These are phyloP conservation scores for Acholoe squamosa DNA, from an alignment of 2,888 invertebrate species.

Conservation along the genomic window DNA sequence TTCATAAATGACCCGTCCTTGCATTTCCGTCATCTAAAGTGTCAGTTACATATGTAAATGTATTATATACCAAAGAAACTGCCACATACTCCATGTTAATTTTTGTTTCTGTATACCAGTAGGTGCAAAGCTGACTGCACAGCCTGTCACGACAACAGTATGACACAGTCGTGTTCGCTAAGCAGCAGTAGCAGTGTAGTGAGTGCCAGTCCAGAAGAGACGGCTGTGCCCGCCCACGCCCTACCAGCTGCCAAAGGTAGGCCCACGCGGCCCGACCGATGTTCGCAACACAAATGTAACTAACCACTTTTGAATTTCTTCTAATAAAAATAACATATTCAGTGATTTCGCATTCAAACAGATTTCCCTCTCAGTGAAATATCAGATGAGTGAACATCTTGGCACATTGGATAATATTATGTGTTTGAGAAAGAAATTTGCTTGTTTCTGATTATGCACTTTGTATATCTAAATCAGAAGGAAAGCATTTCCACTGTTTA, in stretches of 20 bases:
- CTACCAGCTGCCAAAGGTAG: conserved; percentile 50
- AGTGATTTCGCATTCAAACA: too few relatives aligned
- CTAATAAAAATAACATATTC: too few relatives aligned
- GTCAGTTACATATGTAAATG: too few relatives aligned
- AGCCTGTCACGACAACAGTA: conserved; percentile 66
- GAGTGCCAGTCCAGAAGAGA: conserved; percentile 63
- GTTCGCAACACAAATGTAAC: conserved; percentile 57
- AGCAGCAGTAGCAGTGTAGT: conserved; percentile 68
- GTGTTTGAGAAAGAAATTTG: background rate
- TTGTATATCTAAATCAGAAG: too few relatives aligned
- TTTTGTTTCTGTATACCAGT: background rate
- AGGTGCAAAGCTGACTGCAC: conserved; percentile 68
- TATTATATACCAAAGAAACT: too few relatives aligned
- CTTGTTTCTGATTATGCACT: background rate
- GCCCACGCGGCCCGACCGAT: conserved; percentile 52
- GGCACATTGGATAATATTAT: too few relatives aligned
- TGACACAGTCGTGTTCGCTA: conserved; percentile 67
- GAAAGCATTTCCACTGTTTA: too few relatives aligned
- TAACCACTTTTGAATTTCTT: conserved; percentile 17
- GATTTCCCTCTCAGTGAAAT: too few relatives aligned
- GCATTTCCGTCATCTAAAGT: too few relatives aligned
- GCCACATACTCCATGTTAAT: too few relatives aligned
- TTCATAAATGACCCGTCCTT: too few relatives aligned
- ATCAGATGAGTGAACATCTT: too few relatives aligned
- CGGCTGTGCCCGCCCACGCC: background rate